Evolutionary conservation across 1,140 invertebrate species (phyloP), one percentile per base, ranked within the genome.

Genomic region (Drosophila busckii): DNA sequence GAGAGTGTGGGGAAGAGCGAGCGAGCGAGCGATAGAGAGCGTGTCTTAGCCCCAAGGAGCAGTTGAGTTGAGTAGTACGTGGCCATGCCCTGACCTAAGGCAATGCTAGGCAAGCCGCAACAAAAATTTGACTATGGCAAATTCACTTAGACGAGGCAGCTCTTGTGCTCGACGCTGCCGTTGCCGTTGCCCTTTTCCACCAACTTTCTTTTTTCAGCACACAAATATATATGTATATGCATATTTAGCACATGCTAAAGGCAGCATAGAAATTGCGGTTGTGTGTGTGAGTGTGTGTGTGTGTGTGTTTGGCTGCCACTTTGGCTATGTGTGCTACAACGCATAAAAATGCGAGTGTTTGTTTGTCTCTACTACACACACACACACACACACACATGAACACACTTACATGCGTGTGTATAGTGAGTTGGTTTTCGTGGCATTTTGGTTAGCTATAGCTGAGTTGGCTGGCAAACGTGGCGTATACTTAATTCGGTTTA

Each of bases 401-500:
- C n/a, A n/a, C n/a, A n/a, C n/a, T n/a, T n/a, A n/a, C n/a, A n/a
- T 8, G 59, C 29, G 37, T 58, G 37, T 34, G 31, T 48, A 20
- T 50, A 35, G 35, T 16, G 12, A 32, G 45, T 65, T 76, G 64
- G 64, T 76, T 76, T 60, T 65, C 76, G 70, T 34, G 68, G 71
- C 64, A 44, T 50, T 48, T 44, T 38, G 60, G 5, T 55, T 61
- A 38, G 46, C 58, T 50, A 29, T 56, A 55, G 34, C 53, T 67
- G 63, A 19, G 38, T 44, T 67, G 56, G 29, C 50, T 71, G 73
- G 73, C 73, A 68, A 78, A 80, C 69, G 73, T 76, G 73, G 73
- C 75, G 73, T 80, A 80, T 82, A 80, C 73, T 80, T 80, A 80
- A 80, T 80, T 80, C 73, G 75, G 68, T 80, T 80, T 80, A 80